Conservation (phyloP, 2,113 vertebrate species). For the Oceanodroma tethys region DNA sequence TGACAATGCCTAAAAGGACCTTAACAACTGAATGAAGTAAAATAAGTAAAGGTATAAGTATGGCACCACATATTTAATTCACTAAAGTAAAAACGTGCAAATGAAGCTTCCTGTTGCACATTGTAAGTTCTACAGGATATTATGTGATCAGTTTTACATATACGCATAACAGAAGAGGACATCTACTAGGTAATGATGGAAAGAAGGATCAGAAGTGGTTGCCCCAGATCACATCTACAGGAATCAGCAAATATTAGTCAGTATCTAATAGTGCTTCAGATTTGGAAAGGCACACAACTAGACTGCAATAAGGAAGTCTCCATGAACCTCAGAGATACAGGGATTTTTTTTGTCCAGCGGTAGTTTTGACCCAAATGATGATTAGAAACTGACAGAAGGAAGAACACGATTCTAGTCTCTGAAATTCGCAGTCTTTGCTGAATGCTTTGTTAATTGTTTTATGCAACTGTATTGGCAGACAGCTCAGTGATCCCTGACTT, state of each 20-base stretch:
- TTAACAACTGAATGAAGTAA: neutral
- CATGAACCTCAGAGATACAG: neutral
- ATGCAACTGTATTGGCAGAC: neutral
- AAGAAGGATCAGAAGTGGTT: neutral
- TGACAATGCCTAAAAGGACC: neutral
- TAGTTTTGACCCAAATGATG: neutral
- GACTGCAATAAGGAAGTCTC: neutral
- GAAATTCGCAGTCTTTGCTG: neutral
- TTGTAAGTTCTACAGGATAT: neutral
- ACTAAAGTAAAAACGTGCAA: neutral
- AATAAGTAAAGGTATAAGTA: neutral
- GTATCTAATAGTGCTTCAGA: neutral
- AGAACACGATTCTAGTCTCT: neutral
- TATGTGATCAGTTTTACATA: neutral
- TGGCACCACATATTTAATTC: neutral
- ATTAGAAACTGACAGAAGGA: neutral
- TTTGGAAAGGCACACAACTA: neutral
- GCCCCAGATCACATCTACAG: neutral
- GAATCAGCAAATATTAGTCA: neutral
- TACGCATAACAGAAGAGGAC: neutral
- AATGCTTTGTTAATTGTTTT: neutral
- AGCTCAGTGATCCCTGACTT: neutral
- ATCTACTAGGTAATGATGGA: neutral
- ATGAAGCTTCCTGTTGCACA: neutral
- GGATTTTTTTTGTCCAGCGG: neutral